Conservation (phyloP, 2,113 vertebrate species). For the Microtus ochrogaster region DNA sequence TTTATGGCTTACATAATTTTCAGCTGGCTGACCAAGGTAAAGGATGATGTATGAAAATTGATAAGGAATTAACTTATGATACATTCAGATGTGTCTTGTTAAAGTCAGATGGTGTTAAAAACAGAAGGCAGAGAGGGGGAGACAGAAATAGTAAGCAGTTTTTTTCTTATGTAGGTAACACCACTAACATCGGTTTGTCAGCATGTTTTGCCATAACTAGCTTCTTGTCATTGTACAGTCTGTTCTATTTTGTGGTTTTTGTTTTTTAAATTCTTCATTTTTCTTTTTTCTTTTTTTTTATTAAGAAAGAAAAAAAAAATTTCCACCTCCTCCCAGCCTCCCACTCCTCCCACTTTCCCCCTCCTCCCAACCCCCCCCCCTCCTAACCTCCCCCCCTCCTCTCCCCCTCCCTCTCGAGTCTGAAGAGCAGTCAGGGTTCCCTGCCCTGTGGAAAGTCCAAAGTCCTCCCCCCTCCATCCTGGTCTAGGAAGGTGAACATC, state of each 20-base stretch:
- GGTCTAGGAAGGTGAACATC: too few relatives aligned
- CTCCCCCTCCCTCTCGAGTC: too few relatives aligned
- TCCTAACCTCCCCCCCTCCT: too few relatives aligned
- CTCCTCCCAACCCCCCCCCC: too few relatives aligned
- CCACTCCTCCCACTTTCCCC: too few relatives aligned
- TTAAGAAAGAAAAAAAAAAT: too few relatives aligned
- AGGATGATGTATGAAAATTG: conserved; percentile 86
- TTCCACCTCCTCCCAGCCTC: too few relatives aligned
- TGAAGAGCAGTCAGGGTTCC: too few relatives aligned
- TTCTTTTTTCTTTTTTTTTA: too few relatives aligned
- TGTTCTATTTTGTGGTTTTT: neutral
- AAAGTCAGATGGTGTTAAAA: conserved; percentile 62
- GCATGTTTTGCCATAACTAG: conserved; percentile 54
- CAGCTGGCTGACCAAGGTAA: conserved; percentile 82
- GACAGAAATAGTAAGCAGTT: conserved; percentile 44
- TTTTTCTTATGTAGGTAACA: neutral
- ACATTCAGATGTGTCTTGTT: conserved; percentile 84
- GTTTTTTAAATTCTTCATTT: conserved; percentile 7
- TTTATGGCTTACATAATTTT: conserved; percentile 91
- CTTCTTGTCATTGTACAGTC: conserved; percentile 1
- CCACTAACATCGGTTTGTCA: conserved; percentile 55
- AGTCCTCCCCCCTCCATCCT: too few relatives aligned
- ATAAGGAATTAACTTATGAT: conserved; percentile 86
- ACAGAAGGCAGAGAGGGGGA: neutral
- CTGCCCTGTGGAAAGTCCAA: too few relatives aligned